Conservation (phyloP, 2,113 vertebrate species). For the Bathybates hornii region DNA sequence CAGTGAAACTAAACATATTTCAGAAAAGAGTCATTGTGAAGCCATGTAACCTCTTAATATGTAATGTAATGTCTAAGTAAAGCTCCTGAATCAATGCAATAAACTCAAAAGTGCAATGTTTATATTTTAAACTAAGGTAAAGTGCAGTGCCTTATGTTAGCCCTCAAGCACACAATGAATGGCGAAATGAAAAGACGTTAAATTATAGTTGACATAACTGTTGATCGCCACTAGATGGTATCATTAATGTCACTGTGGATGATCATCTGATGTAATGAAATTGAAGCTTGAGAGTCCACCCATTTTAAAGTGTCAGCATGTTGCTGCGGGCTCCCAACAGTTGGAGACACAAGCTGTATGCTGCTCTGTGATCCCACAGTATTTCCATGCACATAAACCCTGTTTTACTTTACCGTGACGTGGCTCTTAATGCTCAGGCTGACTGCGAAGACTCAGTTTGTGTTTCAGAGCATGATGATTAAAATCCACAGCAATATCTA, state of each 20-base stretch:
- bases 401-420: background rate
- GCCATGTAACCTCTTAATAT: background rate
- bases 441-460: background rate
- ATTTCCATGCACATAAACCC: background rate
- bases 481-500: background rate
- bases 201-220: background rate
- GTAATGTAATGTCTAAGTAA: background rate
- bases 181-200: background rate
- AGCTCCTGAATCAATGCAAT: background rate
- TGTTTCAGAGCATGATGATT: background rate
- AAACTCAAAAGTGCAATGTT: background rate
- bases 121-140: background rate
- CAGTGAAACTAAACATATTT: fast-evolving
- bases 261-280: background rate
- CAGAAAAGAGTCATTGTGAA: background rate
- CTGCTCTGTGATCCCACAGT: background rate
- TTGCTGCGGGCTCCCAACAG: background rate
- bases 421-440: background rate
- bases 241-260: background rate
- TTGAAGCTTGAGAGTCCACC: background rate
- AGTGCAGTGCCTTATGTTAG: background rate
- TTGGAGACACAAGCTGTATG: background rate
- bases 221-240: conserved; percentile 54
- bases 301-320: background rate
- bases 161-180: background rate